These are phyloP conservation scores for Trachelus tabidus DNA, from an alignment of 2,888 invertebrate genomes.

Conservation along the genomic window DNA sequence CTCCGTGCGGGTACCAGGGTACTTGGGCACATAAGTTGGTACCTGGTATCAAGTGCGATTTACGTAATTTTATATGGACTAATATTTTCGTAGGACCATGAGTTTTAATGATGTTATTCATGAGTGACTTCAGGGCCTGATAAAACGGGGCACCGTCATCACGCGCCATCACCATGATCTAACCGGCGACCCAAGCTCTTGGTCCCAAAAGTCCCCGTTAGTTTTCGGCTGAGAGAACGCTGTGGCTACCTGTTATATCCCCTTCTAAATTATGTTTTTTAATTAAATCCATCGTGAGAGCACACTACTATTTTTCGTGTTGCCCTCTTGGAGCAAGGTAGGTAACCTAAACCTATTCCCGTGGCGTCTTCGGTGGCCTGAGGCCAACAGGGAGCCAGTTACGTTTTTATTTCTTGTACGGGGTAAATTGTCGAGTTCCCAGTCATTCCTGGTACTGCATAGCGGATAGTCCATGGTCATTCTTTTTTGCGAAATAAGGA, in stretches of 20 bases:
- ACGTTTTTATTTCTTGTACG: neutral
- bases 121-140: slow-evolving; percentile 56
- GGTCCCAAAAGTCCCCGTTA: slow-evolving; percentile 32
- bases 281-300: slow-evolving; percentile 65
- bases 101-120: slow-evolving; percentile 65
- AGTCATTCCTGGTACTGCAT: neutral
- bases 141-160: neutral
- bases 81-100: slow-evolving; percentile 21
- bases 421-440: neutral
- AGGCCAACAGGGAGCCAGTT: slow-evolving; percentile 60
- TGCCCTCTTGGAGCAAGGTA: neutral
- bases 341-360: neutral
- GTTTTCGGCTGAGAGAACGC: slow-evolving; percentile 55
- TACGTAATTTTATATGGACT: neutral
- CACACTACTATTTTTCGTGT: slow-evolving; percentile 12
- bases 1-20: neutral
- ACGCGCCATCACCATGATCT: slow-evolving; percentile 25
- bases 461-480: neutral
- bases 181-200: slow-evolving; percentile 4
- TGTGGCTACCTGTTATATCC: slow-evolving; percentile 61
- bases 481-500: neutral
- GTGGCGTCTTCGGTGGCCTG: slow-evolving; percentile 1
- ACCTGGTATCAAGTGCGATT: neutral
- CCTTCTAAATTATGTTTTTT: slow-evolving; percentile 66
- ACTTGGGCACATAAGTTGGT: neutral